Evolutionary conservation across 2,888 invertebrate genomes (phyloP).

Genomic region (Heliconius aoede): DNA sequence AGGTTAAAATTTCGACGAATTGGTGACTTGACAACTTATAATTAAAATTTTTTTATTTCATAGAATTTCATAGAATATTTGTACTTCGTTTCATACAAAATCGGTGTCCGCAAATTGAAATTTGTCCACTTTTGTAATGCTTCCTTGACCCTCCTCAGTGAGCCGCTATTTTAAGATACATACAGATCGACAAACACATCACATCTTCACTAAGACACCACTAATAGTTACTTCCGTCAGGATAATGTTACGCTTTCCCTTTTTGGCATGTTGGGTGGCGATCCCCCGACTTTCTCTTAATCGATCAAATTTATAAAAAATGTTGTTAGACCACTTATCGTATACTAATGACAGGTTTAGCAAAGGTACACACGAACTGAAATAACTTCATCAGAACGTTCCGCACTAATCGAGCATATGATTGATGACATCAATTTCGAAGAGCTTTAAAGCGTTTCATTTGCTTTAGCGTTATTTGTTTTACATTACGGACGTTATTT

Average conservation of each 20-base stretch:
- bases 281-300: conserved; percentile 10
- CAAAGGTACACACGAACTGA: conserved; percentile 13
- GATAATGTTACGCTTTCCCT: conserved; percentile 13
- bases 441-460: conserved; percentile 4
- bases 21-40: too few relatives aligned
- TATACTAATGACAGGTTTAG: conserved; percentile 23
- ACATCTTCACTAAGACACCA: too few relatives aligned
- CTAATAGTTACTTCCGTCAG: background rate
- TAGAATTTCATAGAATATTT: too few relatives aligned
- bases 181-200: background rate
- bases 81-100: too few relatives aligned
- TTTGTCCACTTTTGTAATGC: too few relatives aligned
- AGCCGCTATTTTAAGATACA: too few relatives aligned
- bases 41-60: too few relatives aligned
- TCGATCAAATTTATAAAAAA: conserved; percentile 19
- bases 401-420: conserved; percentile 18
- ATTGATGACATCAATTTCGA: conserved; percentile 23
- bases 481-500: conserved; percentile 40
- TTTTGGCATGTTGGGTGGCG: conserved; percentile 19
- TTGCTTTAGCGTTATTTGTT: conserved; percentile 22
- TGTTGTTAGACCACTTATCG: conserved; percentile 10
- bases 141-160: too few relatives aligned
- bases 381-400: conserved; percentile 25
- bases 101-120: too few relatives aligned
- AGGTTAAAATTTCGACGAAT: too few relatives aligned